Base-by-base conservation (phyloP, 2,797 vertebrate genomes). In the Podarcis siculus region DNA sequence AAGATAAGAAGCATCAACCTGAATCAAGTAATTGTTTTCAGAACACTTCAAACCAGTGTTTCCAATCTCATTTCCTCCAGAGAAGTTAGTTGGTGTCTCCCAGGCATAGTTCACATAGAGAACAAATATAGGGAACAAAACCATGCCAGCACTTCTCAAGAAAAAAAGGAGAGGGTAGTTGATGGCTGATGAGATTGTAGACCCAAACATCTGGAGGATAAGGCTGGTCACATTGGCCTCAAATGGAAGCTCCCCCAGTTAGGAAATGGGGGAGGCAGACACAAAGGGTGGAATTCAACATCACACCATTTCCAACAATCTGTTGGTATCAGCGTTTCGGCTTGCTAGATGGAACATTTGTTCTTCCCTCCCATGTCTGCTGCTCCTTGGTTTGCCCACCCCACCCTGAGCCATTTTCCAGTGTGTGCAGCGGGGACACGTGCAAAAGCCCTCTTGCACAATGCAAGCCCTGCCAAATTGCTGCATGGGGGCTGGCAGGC, bases 21-120 rank as follows among this genome's bases (percentile, higher is more conserved):
- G 88, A 92, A 73, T 85, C 86, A 79, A 1, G 64, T 42, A 42
- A 35, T 21, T 76, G 49, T 42, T 61, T 75, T 42, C 23, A 84
- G 10, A 75, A 61, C 25, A 64, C 35, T 17, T 55, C 32, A 39
- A 64, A 64, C 30, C 39, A 64, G 32, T 0, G 17, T 45, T 49
- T 49, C 45, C 45, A 49, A 21, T 13, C 42, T 58, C 30, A 58
- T 17, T 4, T 17, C 2, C 17, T 78, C 58, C 21, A 3, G n/a
- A 23, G 25, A 32, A 1, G 39, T 83, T 84, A 49, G 5, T 32
- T 58, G 39, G 42, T 13, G n/a, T 0, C 3, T 35, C 8, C 25
- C 5, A 1, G 25, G 4, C 35, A 66, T 49, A 15, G 23, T 3
- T 15, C 27, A 49, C 5, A 78, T 27, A 32, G 15, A 21, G 7